Percentiles rank a stretch among this genome's conserved stretches.
Conservation (phyloP, 1,140 invertebrate genomes). For the Aphelenchoides avenae region DNA sequence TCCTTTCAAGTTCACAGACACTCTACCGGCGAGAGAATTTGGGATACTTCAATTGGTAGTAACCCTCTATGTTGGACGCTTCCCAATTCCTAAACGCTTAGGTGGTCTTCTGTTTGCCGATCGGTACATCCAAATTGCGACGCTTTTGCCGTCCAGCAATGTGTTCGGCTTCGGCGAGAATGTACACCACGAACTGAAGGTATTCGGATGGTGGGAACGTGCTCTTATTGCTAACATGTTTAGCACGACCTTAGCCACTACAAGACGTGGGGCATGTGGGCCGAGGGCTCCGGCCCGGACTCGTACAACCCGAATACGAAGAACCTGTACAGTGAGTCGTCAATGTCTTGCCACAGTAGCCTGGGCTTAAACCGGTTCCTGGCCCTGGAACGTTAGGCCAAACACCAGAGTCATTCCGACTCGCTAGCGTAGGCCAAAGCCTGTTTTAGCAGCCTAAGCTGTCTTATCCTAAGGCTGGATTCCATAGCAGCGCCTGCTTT, state of each 20-base stretch:
- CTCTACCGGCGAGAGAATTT: constrained; percentile 61
- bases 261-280: constrained; percentile 60
- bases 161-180: constrained; percentile 80
- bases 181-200: constrained; percentile 61
- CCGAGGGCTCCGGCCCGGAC: constrained; percentile 61
- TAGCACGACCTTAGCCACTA: constrained; percentile 58
- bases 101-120: constrained; percentile 67
- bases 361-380: too few species aligned
- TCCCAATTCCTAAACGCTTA: too few species aligned
- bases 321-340: constrained; percentile 52
- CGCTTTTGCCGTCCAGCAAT: constrained; percentile 69
- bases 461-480: too few species aligned
- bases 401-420: too few species aligned
- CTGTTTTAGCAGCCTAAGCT: too few species aligned
- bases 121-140: constrained; percentile 77
- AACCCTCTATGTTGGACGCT: too few species aligned
- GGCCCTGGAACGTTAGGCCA: too few species aligned
- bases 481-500: too few species aligned
- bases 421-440: too few species aligned
- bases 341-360: too few species aligned
- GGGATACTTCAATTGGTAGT: constrained; percentile 71
- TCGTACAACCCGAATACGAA: constrained; percentile 36
- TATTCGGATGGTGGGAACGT: constrained; percentile 9
- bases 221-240: neutral
- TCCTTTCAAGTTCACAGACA: constrained; percentile 30